These are phyloP conservation scores for Caenorhabditis sp. DNA, from an alignment of 2,888 invertebrate genomes.

Conservation along the genomic window DNA sequence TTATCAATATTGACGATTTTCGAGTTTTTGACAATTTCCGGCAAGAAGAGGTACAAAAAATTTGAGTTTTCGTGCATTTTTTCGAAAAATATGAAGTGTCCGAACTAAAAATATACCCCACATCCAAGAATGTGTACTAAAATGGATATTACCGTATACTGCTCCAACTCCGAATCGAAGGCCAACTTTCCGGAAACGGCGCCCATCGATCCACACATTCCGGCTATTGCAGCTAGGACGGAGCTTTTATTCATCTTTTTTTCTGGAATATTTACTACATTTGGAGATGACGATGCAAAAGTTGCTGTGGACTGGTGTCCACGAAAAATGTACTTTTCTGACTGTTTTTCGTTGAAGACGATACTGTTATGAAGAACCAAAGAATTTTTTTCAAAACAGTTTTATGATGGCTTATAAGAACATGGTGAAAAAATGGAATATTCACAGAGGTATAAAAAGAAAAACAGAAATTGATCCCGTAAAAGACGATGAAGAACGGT, in stretches of 20 bases:
- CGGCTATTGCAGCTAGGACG: slow-evolving; percentile 50
- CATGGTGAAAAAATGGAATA: slow-evolving; percentile 3
- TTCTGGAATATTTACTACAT: neutral
- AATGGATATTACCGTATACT: slow-evolving; percentile 28
- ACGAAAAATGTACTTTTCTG: too few relatives aligned
- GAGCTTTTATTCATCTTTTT: slow-evolving; percentile 44
- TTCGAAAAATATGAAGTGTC: too few relatives aligned
- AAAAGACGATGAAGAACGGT: slow-evolving; percentile 17
- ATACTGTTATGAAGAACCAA: neutral
- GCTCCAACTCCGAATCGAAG: slow-evolving; percentile 28
- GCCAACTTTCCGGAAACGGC: slow-evolving; percentile 63
- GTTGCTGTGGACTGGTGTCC: too few relatives aligned
- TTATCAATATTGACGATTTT: too few relatives aligned
- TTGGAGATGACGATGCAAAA: too few relatives aligned
- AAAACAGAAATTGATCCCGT: slow-evolving; percentile 24
- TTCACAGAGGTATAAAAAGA: slow-evolving; percentile 23
- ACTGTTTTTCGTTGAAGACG: too few relatives aligned
- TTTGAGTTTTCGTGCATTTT: too few relatives aligned
- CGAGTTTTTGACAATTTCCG: too few relatives aligned
- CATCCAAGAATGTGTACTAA: too few relatives aligned
- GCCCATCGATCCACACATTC: slow-evolving; percentile 59
- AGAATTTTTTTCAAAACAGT: neutral
- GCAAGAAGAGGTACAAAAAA: too few relatives aligned
- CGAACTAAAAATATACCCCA: too few relatives aligned
- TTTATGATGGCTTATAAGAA: neutral